Conservation (phyloP, 2,888 invertebrate species). For the Chaetogeoica ovagalla region DNA sequence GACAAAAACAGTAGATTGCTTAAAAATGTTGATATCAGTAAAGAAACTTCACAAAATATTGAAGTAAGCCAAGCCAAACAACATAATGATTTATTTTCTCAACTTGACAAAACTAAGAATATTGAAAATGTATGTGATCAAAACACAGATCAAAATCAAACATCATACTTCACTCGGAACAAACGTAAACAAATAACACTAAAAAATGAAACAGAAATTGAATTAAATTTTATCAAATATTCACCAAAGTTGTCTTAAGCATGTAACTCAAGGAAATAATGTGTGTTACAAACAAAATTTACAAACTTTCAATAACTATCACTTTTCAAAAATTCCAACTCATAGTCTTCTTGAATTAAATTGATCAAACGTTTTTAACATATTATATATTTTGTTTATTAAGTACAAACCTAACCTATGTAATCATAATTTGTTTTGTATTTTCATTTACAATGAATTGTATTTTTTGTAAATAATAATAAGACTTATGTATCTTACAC, state of each 20-base stretch:
- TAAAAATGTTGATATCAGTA: not conserved
- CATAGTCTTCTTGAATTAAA: not conserved
- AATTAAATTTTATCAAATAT: not conserved
- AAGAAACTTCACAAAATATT: not conserved
- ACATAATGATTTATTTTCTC: not conserved
- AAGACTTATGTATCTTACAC: not conserved
- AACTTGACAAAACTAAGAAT: not conserved
- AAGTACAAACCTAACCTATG: too few relatives aligned
- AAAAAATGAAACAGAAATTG: not conserved
- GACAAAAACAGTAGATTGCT: not conserved
- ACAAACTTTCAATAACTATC: not conserved
- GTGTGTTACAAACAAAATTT: not conserved
- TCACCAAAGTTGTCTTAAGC: not conserved
- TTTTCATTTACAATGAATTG: too few relatives aligned
- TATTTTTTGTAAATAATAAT: too few relatives aligned
- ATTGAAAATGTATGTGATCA: not conserved
- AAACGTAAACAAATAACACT: not conserved
- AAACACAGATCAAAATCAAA: not conserved
- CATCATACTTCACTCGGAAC: not conserved
- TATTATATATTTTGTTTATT: not conserved
- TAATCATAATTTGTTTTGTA: not conserved
- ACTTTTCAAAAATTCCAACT: conserved; percentile 3
- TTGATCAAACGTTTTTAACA: not conserved
- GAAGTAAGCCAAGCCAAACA: not conserved
- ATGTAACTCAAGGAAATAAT: not conserved